Conservation (phyloP, 2,888 invertebrate genomes). For the Orthosia gracilis region DNA sequence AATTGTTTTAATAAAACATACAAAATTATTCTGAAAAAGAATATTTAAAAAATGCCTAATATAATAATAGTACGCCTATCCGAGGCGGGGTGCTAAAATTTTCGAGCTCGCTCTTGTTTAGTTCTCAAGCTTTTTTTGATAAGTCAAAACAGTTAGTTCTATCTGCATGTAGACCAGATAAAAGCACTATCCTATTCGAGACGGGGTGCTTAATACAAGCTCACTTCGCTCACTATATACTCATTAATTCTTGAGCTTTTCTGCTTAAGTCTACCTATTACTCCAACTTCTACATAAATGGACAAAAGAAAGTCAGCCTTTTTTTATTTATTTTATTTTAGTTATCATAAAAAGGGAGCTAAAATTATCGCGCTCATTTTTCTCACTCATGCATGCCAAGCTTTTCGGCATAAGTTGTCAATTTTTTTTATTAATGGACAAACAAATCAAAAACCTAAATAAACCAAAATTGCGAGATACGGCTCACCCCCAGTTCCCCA, state of each 20-base stretch:
- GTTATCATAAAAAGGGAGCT: too few species aligned
- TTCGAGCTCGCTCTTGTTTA: background rate
- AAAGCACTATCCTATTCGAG: background rate
- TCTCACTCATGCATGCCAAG: background rate
- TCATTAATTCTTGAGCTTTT: background rate
- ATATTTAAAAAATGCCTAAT: background rate
- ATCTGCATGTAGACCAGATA: background rate
- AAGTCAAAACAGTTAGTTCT: background rate
- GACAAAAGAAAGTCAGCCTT: background rate
- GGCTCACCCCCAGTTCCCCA: too few species aligned
- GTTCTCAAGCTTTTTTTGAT: background rate
- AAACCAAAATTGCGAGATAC: background rate
- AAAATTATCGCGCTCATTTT: background rate
- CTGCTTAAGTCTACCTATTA: background rate
- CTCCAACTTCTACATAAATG: background rate
- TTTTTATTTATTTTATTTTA: too few species aligned
- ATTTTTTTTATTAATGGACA: background rate
- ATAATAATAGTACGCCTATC: background rate
- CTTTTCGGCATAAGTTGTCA: background rate
- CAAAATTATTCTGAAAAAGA: background rate
- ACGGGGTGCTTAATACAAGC: background rate
- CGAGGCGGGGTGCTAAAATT: background rate
- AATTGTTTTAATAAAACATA: background rate
- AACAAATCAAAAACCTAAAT: background rate
- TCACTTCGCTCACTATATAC: background rate